Base-by-base conservation (phyloP, 2,888 invertebrate genomes). In the Vanessa cardui region DNA sequence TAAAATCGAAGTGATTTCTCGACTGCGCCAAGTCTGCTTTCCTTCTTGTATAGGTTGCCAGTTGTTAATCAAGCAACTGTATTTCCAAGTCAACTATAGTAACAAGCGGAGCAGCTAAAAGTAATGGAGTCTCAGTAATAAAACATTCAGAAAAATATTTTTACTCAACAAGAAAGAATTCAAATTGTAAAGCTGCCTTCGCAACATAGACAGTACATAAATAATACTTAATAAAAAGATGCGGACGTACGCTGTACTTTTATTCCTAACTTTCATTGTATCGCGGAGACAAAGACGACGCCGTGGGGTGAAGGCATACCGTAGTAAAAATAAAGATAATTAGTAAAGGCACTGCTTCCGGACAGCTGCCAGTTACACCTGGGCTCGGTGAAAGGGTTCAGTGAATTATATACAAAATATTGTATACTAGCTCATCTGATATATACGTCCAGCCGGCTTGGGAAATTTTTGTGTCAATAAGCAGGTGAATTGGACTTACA, bases 281-380 rank as follows among this genome's bases (percentile, higher is more conserved):
- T 45, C 60, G 20, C 20, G 65, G 62, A 72, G 67, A 72, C 72
- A 72, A 68, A 73, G 69, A 71, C 56, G 64, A 62, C 66, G 72
- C 72, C 63, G 64, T 65, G 64, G 73, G 74, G 72, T 71, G 72
- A 69, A 74, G 72, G 69, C 62, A 65, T 65, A 59, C 65, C 62
- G 68, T 69, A 73, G 65, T 76, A 76, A 74, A 74, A 74, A 74
- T 76, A 77, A 77, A 77, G 77, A 78, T 80, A 79, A 81, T 81
- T 81, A 81, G 80, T 76, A 75, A 75, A 74, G 72, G 71, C 77
- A 73, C 80, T 71, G 76, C 74, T 74, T 73, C 77, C 76, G 74
- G 80, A 85, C 90, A 89, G 88, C 87, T 90, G 90, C 87, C 90
- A 88, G 80, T 74, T 74, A 81, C 90, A 91, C 88, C 90, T 89